Evolutionary conservation across 2,113 vertebrate species (phyloP).

Genomic region (Hydrochoerus hydrochaeris): DNA sequence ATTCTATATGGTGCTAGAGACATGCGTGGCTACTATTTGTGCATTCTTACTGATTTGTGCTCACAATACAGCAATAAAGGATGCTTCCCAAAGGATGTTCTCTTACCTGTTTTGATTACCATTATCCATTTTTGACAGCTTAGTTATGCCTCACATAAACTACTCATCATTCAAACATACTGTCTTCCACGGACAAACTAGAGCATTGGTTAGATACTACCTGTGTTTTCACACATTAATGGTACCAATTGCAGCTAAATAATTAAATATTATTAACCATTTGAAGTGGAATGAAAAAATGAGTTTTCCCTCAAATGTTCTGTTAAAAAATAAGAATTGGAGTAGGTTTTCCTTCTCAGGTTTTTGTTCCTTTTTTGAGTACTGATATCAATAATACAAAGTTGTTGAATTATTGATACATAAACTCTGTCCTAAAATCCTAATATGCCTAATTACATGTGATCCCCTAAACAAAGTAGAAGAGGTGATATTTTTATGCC

Average conservation of each 20-base stretch:
- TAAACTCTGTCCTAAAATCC: background rate
- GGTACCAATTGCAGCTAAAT: background rate
- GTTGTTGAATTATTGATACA: background rate
- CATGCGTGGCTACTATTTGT: constrained; percentile 62
- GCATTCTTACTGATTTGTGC: constrained; percentile 13
- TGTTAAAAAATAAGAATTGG: constrained; percentile 46
- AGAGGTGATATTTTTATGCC: background rate
- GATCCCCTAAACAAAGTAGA: background rate
- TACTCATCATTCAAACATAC: background rate
- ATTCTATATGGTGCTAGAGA: constrained; percentile 36
- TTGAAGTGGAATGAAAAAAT: background rate
- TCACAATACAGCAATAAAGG: background rate
- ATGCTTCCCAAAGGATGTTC: background rate
- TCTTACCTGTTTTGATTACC: background rate
- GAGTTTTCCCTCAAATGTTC: background rate
- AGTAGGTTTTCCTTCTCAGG: background rate
- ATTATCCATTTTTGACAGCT: background rate
- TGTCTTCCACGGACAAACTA: background rate
- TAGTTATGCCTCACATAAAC: background rate
- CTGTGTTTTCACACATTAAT: background rate
- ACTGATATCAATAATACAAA: background rate
- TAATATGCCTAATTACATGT: background rate
- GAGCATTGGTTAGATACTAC: background rate
- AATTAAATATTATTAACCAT: background rate
- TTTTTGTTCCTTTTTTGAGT: background rate